Evolutionary conservation across 2,797 vertebrate genomes (phyloP).

Genomic region (Numenius phaeopus): DNA sequence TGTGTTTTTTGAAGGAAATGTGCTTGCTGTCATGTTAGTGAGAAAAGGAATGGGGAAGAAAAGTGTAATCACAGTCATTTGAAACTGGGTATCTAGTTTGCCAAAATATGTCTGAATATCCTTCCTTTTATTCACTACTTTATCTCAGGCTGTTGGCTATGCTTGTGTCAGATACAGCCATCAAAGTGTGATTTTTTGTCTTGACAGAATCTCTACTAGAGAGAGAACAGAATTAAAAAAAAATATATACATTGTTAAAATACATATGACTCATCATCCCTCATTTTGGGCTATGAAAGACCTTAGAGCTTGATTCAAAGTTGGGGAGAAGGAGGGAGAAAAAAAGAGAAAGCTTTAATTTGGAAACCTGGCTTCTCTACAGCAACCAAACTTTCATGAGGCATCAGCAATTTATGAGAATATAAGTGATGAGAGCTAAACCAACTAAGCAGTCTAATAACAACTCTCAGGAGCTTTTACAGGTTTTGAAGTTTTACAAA

Average conservation of each 20-base stretch:
- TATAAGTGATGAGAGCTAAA: not conserved
- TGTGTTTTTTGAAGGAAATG: not conserved
- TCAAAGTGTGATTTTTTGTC: not conserved
- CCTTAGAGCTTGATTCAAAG: not conserved
- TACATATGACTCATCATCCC: not conserved
- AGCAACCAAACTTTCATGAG: not conserved
- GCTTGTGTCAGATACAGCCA: not conserved
- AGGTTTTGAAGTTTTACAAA: not conserved
- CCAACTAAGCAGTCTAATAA: not conserved
- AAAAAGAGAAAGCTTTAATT: not conserved
- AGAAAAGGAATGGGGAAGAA: not conserved
- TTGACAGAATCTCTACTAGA: not conserved
- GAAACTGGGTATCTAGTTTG: not conserved
- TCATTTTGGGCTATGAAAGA: not conserved
- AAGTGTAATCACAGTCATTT: not conserved
- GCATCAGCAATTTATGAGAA: not conserved
- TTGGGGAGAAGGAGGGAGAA: not conserved
- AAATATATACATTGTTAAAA: not conserved
- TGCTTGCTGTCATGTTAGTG: not conserved
- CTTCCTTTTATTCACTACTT: not conserved
- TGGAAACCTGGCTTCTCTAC: not conserved
- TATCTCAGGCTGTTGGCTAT: not conserved
- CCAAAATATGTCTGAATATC: not conserved
- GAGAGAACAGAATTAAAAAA: not conserved
- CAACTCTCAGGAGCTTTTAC: not conserved